phyloP scores from a whole-genome alignment of 2,113 vertebrate genomes.

The Telmatochromis brachygnathus region DNA sequence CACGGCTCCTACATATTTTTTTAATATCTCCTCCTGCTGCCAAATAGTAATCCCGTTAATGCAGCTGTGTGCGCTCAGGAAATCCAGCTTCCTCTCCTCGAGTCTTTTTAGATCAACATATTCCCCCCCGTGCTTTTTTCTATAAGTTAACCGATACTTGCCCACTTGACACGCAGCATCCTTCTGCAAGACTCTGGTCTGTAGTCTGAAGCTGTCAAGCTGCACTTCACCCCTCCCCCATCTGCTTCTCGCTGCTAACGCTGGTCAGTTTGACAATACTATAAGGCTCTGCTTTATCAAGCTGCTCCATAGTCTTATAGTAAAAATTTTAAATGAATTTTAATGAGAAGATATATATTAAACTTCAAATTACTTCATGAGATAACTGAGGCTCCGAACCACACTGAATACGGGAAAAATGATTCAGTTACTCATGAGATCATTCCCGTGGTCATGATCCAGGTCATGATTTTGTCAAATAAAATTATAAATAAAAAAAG shows the following conservation, averaged over 20 bases:
- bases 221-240: conserved; percentile 23
- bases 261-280: background rate
- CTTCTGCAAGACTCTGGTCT: background rate
- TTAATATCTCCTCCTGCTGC: background rate
- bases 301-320: background rate
- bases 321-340: background rate
- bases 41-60: background rate
- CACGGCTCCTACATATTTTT: conserved; percentile 33
- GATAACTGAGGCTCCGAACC: background rate
- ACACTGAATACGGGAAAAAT: background rate
- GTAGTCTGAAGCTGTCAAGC: conserved; percentile 16
- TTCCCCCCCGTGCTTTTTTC: background rate
- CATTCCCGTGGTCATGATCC: too few relatives aligned
- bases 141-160: conserved; percentile 37
- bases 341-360: background rate
- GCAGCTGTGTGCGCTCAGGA: background rate
- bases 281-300: background rate
- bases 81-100: background rate
- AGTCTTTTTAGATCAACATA: background rate
- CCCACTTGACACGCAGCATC: background rate
- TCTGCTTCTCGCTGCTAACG: background rate
- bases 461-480: background rate
- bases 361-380: background rate
- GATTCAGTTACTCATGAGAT: background rate
- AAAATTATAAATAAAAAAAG: background rate